Base-by-base conservation (phyloP, 2,888 invertebrate species). In the Orchestes rusci region DNA sequence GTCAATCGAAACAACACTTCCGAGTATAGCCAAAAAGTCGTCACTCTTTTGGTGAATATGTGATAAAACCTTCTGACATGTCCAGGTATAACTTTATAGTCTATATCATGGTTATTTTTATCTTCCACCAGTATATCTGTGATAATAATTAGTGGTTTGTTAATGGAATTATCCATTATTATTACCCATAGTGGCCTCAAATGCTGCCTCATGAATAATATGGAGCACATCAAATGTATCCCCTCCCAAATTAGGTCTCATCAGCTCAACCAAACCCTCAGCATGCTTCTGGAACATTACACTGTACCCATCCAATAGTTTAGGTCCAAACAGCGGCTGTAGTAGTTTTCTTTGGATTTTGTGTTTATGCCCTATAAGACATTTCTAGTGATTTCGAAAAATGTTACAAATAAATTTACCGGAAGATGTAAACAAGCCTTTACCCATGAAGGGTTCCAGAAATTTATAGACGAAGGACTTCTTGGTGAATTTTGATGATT, bases 131-230 rank as follows among this genome's bases (percentile, higher is more conserved):
- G 34, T 39, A 55, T 50, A 53, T 55, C 55, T 55, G 39, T 32
- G 51, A 51, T 32, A 35, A 12, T 19, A 5, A 4, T n/a, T n/a
- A n/a, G n/a, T n/a, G n/a, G n/a, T n/a, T n/a, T 38, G n/a, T 32
- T 32, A 16, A 12, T 4, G 8, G 34, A 15, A 23, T 34, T 39
- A 19, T 18, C 28, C n/a, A n/a, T n/a, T n/a, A n/a, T n/a, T n/a
- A n/a, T 28, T 50, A 55, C 55, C 55, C 53, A 55, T 52, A 4
- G 55, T 52, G n/a, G 54, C 45, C 20, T 54, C 54, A 43, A 54
- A 53, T 4, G 53, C 51, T 16, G 45, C 29, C 5, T 50, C 45
- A 39, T 54, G 53, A 10, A 55, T 27, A 36, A 47, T 41, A 31
- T 41, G 39, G 16, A 55, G 38, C 19, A 55, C 42, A 35, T 55